Evolutionary conservation across 2,113 vertebrate species (phyloP).

Genomic region (Syrrhaptes paradoxus): DNA sequence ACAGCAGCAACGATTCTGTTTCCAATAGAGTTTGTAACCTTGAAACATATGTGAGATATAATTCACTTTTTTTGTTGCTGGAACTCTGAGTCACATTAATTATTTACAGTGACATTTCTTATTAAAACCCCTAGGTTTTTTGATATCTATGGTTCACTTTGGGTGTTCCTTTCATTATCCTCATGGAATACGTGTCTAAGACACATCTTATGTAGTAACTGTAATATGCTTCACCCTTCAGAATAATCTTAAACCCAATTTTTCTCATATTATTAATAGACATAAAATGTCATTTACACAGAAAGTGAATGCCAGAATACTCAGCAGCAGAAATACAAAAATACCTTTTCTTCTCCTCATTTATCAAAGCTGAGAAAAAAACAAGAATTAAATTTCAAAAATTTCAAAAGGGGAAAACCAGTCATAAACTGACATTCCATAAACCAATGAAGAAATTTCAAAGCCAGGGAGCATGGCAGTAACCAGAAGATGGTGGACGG

Average conservation of each 20-base stretch:
- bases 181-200: neutral
- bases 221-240: neutral
- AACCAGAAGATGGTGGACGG: neutral
- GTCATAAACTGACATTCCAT: neutral
- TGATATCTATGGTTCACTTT: neutral
- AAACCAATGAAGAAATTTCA: neutral
- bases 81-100: slow-evolving; percentile 12
- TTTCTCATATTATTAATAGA: neutral
- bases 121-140: neutral
- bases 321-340: neutral
- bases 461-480: neutral
- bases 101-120: slow-evolving; percentile 32
- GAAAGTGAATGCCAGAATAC: neutral
- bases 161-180: neutral
- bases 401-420: neutral
- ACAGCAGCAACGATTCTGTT: neutral
- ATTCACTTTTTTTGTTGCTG: neutral
- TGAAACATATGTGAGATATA: neutral
- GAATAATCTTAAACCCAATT: neutral
- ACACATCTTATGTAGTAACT: neutral
- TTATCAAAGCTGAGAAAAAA: neutral
- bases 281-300: neutral
- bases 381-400: neutral
- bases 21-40: slow-evolving; percentile 1
- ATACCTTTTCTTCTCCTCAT: neutral